A percentile compares a stretch with the other conserved stretches of the same genome.
These are phyloP conservation scores for Siniperca obscura DNA, from an alignment of 2,797 vertebrate species.

Conservation along the genomic window DNA sequence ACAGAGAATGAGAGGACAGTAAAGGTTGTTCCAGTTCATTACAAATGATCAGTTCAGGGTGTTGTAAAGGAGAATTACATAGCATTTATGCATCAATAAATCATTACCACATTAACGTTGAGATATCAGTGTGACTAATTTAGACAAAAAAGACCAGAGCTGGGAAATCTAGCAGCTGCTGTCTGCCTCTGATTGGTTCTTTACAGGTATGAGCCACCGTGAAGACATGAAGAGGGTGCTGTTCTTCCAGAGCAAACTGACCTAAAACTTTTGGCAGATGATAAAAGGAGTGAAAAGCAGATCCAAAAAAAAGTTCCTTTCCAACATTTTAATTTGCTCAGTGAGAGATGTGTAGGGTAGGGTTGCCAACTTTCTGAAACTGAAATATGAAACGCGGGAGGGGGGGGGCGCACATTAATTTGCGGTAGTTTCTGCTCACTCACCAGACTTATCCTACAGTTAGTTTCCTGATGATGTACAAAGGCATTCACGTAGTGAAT, in stretches of 20 bases:
- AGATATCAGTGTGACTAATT: slow-evolving; percentile 23
- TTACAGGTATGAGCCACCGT: neutral
- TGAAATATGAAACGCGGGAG: no score
- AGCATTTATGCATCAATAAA: slow-evolving; percentile 37
- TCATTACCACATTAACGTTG: slow-evolving; percentile 24
- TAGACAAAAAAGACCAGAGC: slow-evolving; percentile 13
- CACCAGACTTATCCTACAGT: no score
- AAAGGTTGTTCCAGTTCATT: slow-evolving; percentile 17
- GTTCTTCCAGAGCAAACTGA: neutral
- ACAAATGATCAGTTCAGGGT: slow-evolving; percentile 7
- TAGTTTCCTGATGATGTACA: no score
- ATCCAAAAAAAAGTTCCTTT: neutral
- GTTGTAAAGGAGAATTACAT: slow-evolving; percentile 25
- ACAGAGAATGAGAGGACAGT: neutral
- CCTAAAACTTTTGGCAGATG: slow-evolving; percentile 2
- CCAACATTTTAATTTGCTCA: neutral
- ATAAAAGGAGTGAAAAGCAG: neutral
- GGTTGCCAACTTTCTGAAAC: no score
- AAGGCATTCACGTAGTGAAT: no score
- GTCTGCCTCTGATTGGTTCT: neutral
- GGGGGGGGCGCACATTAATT: no score
- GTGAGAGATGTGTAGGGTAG: neutral
- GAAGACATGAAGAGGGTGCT: neutral
- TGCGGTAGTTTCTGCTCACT: no score
- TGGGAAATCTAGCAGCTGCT: neutral